A percentile compares a stretch with the other conserved stretches of the same genome.
phyloP scores from a whole-genome alignment of 2,797 vertebrate species.

The Galaxias olidus region DNA sequence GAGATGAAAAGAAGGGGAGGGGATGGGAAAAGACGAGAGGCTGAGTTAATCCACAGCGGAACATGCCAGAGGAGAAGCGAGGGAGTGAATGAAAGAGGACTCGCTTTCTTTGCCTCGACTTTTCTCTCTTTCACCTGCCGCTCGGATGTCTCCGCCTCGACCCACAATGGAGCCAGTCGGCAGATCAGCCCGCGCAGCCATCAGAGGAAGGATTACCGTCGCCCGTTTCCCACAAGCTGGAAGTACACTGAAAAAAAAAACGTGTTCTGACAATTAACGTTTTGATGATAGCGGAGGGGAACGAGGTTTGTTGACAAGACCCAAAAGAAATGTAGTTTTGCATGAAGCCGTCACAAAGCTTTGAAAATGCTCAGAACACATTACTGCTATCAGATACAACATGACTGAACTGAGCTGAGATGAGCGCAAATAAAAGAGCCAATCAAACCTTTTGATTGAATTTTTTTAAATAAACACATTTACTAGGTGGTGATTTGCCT shows the following conservation, averaged over 20 bases:
- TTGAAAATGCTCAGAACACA: too few species aligned
- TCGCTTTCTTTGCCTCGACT: conserved; percentile 33
- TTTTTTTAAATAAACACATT: too few species aligned
- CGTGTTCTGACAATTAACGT: conserved; percentile 53
- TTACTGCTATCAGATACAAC: too few species aligned
- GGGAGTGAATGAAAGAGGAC: conserved; percentile 43
- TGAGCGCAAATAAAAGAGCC: too few species aligned
- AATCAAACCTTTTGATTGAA: too few species aligned
- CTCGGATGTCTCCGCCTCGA: conserved; percentile 56
- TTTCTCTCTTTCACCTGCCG: conserved; percentile 63
- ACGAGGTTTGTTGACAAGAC: conserved; percentile 48
- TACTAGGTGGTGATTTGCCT: too few species aligned
- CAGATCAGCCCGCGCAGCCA: conserved; percentile 69
- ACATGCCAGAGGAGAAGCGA: conserved; percentile 37
- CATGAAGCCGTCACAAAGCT: too few species aligned
- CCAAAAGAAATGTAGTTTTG: too few species aligned
- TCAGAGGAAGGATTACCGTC: conserved; percentile 67
- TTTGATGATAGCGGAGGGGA: conserved; percentile 23
- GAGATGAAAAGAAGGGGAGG: conserved; percentile 16
- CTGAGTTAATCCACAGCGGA: conserved; percentile 56
- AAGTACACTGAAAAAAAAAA: conserved; percentile 24
- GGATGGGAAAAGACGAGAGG: conserved; percentile 37
- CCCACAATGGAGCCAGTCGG: conserved; percentile 65
- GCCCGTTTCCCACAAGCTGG: conserved; percentile 42
- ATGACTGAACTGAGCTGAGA: too few species aligned